Evolutionary conservation across 2,888 invertebrate species (phyloP), one percentile per base, ranked within the genome.

Genomic region (Polyommatus iphigenia): DNA sequence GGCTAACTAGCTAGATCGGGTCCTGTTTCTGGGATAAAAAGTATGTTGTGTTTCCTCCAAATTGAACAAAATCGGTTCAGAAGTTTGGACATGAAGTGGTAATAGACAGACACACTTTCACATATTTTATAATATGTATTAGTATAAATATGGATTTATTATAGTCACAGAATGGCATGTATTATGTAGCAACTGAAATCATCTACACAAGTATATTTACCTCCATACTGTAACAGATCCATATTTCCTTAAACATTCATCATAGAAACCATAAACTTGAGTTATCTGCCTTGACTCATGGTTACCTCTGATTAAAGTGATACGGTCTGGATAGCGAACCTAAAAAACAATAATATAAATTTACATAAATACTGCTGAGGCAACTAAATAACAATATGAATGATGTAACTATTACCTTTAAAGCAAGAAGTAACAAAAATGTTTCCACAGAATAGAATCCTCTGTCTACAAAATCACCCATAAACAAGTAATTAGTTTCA

Each of bases 381-480:
- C 18, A 15, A 18, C 18, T 67, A 41, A 18, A 29, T 50, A 72
- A 32, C 73, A 72, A 20, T 50, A 10, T 76, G 29, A 32, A 50
- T 36, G 18, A 36, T 71, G 15, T 10, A 59, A 71, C 57, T 41
- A 20, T 86, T 94, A 99, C 99, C 95, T 99, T 99, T 82, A 99
- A 95, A 79, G 99, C 99, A 87, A 99, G 94, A 81, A 99, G 95
- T 83, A 99, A 95, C 83, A 99, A 95, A 94, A 99, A 99, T 80
- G 99, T 99, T 95, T 99, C 99, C 18, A 99, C 99, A 86, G 99
- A 99, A 94, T 99, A 99, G 93, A 99, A 99, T 71, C 99, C 99
- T 93, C 99, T 95, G 90, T 99, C 99, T 13, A 99, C 99, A 95
- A 99, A 99, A 91, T 99, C 99, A 29, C 99, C 99, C 98, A 99